These are phyloP conservation scores for Ascidia mentula DNA, from an alignment of 23 tunicate species.

Conservation along the genomic window DNA sequence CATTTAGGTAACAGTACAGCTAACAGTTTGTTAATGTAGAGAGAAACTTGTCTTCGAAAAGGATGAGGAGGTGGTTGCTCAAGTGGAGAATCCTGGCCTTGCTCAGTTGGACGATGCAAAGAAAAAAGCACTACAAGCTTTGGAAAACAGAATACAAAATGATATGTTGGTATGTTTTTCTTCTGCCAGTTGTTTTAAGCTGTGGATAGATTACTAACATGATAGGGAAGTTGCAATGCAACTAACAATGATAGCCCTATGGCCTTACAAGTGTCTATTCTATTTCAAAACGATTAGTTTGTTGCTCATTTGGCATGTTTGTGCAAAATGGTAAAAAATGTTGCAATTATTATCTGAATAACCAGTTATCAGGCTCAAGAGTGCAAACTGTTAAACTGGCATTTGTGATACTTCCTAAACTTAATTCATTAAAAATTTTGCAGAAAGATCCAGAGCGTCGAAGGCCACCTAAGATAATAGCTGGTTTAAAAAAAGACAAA, in stretches of 20 bases:
- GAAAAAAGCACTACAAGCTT: conserved; percentile 42
- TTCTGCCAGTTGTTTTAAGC: too few species aligned
- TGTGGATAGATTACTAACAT: too few species aligned
- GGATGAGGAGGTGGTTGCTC: conserved; percentile 10
- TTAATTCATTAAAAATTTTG: background rate
- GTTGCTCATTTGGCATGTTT: too few species aligned
- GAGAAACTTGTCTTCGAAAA: background rate
- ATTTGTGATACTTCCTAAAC: background rate
- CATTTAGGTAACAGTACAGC: background rate
- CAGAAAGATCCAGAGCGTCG: background rate
- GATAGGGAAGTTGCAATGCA: too few species aligned
- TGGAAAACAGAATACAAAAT: conserved; percentile 53
- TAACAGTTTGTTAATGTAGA: background rate
- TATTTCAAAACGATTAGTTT: background rate
- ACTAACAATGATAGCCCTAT: too few species aligned
- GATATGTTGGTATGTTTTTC: conserved; percentile 45
- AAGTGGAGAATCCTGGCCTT: conserved; percentile 20
- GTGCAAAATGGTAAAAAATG: too few species aligned
- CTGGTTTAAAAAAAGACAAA: background rate
- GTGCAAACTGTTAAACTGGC: background rate
- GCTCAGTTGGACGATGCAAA: conserved; percentile 63
- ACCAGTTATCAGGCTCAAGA: background rate
- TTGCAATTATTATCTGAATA: too few species aligned
- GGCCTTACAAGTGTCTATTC: background rate
- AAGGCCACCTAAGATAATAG: background rate